Percentiles rank a stretch among this genome's conserved stretches.
Evolutionary conservation across 2,888 invertebrate species (phyloP).

Genomic region (Physocephala rufipes): DNA sequence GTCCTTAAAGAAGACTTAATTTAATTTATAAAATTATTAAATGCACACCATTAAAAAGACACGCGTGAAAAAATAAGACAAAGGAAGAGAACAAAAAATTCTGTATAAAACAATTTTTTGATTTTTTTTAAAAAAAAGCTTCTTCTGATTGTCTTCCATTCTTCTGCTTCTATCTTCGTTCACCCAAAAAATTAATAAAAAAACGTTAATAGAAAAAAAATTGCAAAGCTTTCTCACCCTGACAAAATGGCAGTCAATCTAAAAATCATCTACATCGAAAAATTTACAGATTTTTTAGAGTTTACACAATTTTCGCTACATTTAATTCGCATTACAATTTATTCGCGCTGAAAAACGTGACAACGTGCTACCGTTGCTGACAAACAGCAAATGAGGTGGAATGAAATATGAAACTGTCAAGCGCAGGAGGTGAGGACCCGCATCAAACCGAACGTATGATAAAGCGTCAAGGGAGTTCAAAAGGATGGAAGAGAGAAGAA

Average conservation of each 20-base stretch:
- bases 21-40: no score
- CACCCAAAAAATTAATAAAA: conserved; percentile 1
- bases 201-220: background rate
- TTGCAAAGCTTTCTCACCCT: background rate
- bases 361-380: conserved; percentile 36
- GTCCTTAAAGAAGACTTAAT: no score
- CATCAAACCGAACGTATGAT: conserved; percentile 1
- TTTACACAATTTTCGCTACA: conserved; percentile 21
- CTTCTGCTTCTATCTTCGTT: background rate
- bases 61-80: no score
- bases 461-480: background rate
- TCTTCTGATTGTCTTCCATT: background rate
- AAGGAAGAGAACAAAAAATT: no score
- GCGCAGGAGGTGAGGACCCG: conserved; percentile 7
- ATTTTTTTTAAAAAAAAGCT: no score
- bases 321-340: conserved; percentile 44
- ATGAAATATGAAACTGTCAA: conserved; percentile 51
- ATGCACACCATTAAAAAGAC: no score
- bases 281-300: background rate
- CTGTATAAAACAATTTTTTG: no score
- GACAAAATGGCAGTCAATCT: background rate
- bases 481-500: background rate
- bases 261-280: background rate
- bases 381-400: conserved; percentile 56
- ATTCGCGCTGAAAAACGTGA: conserved; percentile 23